Evolutionary conservation across 2,797 vertebrate species (phyloP), one percentile per base, ranked within the genome.

Genomic region (Anguilla anguilla): DNA sequence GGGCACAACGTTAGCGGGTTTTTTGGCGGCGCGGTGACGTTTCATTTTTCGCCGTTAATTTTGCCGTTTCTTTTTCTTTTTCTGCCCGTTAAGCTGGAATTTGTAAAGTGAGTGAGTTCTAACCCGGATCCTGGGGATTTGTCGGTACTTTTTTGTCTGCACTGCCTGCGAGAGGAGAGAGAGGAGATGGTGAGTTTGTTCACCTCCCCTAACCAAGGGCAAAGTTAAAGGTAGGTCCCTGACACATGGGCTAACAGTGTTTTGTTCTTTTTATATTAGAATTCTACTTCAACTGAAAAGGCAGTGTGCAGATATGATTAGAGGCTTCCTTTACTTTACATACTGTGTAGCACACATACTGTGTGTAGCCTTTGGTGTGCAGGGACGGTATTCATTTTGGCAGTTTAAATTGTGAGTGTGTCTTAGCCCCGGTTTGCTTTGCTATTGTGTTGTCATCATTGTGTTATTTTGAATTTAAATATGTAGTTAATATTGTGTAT

Each of bases 211-310:
- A 95, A 95, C 87, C 90, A 97, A 98, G 92, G 94, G 97, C 95
- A 99, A 98, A 91, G 94, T 94, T 95, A 97, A 97, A 98, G 98
- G 98, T 99, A 97, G 95, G 97, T 94, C 93, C 90, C 69, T 87
- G 17, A 17, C 83, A 72, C 43, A 10, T 25, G 22, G 22, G 25
- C 79, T 10, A 28, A 9, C 22, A n/a, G 10, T 51, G 43, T 6
- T 82, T 6, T n/a, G 7, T n/a, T n/a, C 46, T 25, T 11, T 49
- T 46, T 49, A 6, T 82, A 7, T 82, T 25, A 25, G 19, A 64
- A 28, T 69, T 69, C 64, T 69, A 69, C 64, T 39, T 77, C 11
- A 31, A 31, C 28, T 9, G 2, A 1, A 35, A 82, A 82, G 22
- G 22, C 22, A 51, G 46, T 51, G 19, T 82, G 15, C 64, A 6